Percentiles rank a stretch among this genome's conserved stretches.
Conservation (phyloP, 2,797 vertebrate genomes). For the Nasua narica region DNA sequence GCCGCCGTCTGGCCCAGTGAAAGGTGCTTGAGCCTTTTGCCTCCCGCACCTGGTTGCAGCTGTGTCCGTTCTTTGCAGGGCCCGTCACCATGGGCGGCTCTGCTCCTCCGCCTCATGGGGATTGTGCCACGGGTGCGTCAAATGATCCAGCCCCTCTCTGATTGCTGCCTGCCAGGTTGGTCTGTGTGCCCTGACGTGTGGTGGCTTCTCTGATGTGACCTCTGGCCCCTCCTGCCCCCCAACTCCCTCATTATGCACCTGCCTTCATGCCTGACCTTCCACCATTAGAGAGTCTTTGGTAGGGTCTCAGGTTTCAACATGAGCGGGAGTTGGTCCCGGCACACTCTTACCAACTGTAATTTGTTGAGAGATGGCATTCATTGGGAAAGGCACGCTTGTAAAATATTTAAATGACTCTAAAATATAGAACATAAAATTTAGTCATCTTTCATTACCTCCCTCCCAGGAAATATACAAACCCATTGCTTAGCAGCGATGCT, state of each 20-base stretch:
- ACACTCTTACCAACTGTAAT: neutral
- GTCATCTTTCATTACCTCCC: neutral
- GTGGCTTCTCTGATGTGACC: conserved; percentile 63
- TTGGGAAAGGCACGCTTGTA: neutral
- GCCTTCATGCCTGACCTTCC: neutral
- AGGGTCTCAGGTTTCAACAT: neutral
- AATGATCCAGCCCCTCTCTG: conserved; percentile 75
- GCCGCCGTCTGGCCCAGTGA: neutral
- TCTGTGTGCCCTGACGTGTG: conserved; percentile 71
- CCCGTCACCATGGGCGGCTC: conserved; percentile 65
- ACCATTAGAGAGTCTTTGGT: neutral
- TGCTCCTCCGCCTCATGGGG: conserved; percentile 67
- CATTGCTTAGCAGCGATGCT: neutral
- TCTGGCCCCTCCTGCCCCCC: neutral
- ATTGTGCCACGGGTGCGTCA: conserved; percentile 71
- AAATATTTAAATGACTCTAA: neutral
- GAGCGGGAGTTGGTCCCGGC: neutral
- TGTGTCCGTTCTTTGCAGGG: conserved; percentile 73
- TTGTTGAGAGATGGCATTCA: neutral
- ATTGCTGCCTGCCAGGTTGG: conserved; percentile 78
- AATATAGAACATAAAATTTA: neutral
- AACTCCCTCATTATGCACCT: too few species aligned
- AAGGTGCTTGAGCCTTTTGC: neutral
- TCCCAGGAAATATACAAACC: neutral
- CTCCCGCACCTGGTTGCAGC: conserved; percentile 44